Base-by-base conservation (phyloP, 1,140 invertebrate species). In the Drosophila pachea region DNA sequence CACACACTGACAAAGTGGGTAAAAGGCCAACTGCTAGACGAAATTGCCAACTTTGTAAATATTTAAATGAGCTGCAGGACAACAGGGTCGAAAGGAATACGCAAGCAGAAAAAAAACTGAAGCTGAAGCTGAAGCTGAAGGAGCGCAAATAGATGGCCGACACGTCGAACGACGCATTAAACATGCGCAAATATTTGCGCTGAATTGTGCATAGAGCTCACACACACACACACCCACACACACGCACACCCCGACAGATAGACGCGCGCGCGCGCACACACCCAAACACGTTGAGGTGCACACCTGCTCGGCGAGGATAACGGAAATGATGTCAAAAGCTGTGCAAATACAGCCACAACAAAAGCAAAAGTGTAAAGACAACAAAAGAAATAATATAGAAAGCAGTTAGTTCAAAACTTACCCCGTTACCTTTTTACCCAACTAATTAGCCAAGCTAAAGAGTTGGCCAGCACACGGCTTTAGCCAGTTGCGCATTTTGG, bases 81-180 rank as follows among this genome's bases (percentile, higher is more conserved):
- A 38, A 45, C 9, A 35, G 42, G 32, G n/a, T 36, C 29, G 31
- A 32, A 22, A 40, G 58, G 55, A 53, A 63, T 64, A 74, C 33
- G 69, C 68, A 78, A 73, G 49, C 72, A 71, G 40, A 76, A 77
- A 55, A 74, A 66, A 56, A 45, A n/a, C n/a, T n/a, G n/a, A 22
- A 22, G 3, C 22, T 22, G 22, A 22, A 22, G 22, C 22, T 22
- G 22, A 22, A 22, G 22, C 22, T 22, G 22, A 22, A 22, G 22
- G 22, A 22, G 22, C 22, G 22, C 66, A 73, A 73, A 68, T 73
- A 68, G 62, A 73, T 68, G 55, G 67, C 73, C 66, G 79, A 84
- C 81, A 84, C 77, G 81, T 81, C 81, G 82, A 86, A 86, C 76
- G 42, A 59, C 54, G 82, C 74, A 86, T 86, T 81, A 86, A 86